Percentiles rank a stretch among this genome's conserved stretches.
phyloP scores from a whole-genome alignment of 2,113 vertebrate genomes.

The Brevimyrus niger region DNA sequence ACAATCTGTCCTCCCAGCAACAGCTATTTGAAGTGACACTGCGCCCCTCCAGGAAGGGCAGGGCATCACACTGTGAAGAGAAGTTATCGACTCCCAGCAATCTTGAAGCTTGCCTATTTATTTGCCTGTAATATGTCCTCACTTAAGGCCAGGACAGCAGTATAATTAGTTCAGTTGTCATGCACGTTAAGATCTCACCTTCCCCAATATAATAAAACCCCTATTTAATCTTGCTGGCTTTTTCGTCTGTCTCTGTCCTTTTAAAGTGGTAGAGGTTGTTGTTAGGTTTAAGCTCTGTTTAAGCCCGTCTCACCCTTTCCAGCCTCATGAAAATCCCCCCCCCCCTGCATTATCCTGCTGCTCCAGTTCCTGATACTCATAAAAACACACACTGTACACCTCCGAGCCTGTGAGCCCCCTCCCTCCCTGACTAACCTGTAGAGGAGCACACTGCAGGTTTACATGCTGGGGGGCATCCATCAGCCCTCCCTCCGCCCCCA shows the following conservation, averaged over 20 bases:
- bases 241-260: background rate
- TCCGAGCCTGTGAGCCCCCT: background rate
- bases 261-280: background rate
- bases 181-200: background rate
- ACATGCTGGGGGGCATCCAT: background rate
- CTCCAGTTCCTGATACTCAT: background rate
- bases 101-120: constrained; percentile 10
- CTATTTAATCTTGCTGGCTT: background rate
- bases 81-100: constrained; percentile 22
- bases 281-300: background rate
- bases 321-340: background rate
- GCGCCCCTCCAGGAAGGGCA: background rate
- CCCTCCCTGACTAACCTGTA: background rate
- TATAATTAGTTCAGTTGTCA: constrained; percentile 13
- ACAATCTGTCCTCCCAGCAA: constrained; percentile 2
- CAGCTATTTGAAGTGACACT: constrained; percentile 11
- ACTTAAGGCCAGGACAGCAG: background rate
- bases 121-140: constrained; percentile 26
- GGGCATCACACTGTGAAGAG: constrained; percentile 6
- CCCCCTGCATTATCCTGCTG: background rate
- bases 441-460: background rate
- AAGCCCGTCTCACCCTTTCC: background rate
- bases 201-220: constrained; percentile 17
- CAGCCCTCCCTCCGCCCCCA: background rate
- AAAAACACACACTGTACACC: background rate